These are phyloP conservation scores for Pentamera pediparva DNA, from an alignment of 53 echinoderm and acorn worm species.

Conservation along the genomic window DNA sequence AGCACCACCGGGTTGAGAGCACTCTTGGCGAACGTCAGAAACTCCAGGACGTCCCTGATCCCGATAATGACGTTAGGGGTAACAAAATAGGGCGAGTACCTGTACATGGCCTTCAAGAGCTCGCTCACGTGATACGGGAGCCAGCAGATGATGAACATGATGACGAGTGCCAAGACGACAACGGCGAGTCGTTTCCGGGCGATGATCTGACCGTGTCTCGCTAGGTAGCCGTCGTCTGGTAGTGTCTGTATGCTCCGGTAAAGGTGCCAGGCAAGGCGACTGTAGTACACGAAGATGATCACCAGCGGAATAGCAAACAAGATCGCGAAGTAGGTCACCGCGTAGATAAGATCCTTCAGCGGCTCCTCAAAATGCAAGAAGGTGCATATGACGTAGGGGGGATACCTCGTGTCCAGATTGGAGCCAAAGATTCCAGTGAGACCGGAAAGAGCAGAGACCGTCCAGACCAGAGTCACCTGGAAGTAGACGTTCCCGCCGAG, in stretches of 20 bases:
- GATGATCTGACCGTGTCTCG: conserved; percentile 8
- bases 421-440: conserved; percentile 21
- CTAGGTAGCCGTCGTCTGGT: conserved; percentile 30
- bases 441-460: not conserved
- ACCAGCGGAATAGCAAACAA: conserved; percentile 15
- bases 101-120: not conserved
- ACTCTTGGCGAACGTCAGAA: conserved; percentile 7
- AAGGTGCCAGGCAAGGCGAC: conserved; percentile 29
- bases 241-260: conserved; percentile 21
- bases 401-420: not conserved
- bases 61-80: conserved; percentile 9
- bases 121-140: conserved; percentile 6
- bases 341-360: conserved; percentile 1
- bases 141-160: conserved; percentile 21
- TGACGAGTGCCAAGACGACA: conserved; percentile 26
- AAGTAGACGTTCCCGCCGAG: conserved; percentile 23
- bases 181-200: conserved; percentile 13
- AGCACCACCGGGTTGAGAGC: conserved; percentile 21
- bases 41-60: not conserved
- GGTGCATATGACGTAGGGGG: not conserved
- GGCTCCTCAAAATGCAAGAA: conserved; percentile 26
- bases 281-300: conserved; percentile 25
- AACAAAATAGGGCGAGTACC: not conserved
- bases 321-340: conserved; percentile 4
- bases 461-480: conserved; percentile 9